Base-by-base conservation (phyloP, 2,113 vertebrate genomes). In the Felis catus region DNA sequence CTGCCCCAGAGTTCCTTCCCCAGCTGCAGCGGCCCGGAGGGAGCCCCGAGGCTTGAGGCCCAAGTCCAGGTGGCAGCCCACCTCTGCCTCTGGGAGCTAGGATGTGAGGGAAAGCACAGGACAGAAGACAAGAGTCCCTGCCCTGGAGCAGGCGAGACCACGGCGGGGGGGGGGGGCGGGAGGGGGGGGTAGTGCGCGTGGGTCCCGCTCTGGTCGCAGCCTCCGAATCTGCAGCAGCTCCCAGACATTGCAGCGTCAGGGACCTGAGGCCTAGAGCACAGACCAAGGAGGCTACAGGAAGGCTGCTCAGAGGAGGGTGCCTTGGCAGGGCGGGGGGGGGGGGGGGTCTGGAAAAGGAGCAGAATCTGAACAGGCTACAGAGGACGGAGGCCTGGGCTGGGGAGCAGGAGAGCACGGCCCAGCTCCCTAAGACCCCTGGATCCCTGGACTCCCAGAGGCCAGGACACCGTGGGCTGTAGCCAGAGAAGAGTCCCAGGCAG, bases 241-340 rank as follows among this genome's bases (percentile, higher is more conserved):
- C 7, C 45, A 23, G 23, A 36, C 23, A 7, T 11, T 76, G 63
- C 36, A 36, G 55, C 87, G 14, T 86, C 65, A 66, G 66, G n/a
- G 55, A 21, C 73, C 71, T 13, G 45, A 70, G 63, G n/a, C 18
- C 61, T 27, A 55, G 36, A 78, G 95, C 33, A 19, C 19, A 78
- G 61, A 92, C 33, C 63, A 94, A 65, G 96, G 66, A 95, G 51
- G 25, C n/a, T 31, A 14, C 79, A 53, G 16, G 71, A 71, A 93
- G 78, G 41, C 66, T 23, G 18, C 33, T 61, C 27, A 15, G 19
- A 63, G 85, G 51, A 73, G 53, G 31, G 78, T 23, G 21, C 11
- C 27, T 86, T 41, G 65, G 15, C 3, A 15, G 79, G 12, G 41
- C 41, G 41, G 41, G 1, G 41, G 45, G 78, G 11, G 36, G 31